Conservation (phyloP, 2,113 vertebrate species). For the Typhlomys cinereus region DNA sequence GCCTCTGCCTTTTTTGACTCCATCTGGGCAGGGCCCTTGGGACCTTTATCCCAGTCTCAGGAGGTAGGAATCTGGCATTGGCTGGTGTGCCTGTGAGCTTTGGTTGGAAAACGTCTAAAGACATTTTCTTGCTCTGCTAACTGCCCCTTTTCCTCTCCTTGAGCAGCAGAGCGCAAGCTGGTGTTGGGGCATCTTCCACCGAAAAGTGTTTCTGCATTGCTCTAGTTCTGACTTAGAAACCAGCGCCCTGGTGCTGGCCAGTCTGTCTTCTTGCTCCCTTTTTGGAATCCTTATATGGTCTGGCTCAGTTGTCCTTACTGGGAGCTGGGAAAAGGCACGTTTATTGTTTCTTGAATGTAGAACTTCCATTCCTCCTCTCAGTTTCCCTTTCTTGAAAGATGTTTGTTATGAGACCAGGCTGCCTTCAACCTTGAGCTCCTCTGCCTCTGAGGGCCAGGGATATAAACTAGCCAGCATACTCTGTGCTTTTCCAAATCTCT, state of each 20-base stretch:
- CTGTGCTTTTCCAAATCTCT: not conserved
- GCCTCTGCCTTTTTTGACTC: not conserved
- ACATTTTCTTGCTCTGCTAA: not conserved
- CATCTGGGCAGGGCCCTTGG: not conserved
- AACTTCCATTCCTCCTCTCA: not conserved
- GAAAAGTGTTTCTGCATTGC: not conserved
- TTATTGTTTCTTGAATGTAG: not conserved
- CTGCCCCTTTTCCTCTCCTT: not conserved
- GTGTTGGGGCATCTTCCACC: not conserved
- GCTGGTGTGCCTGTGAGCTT: not conserved
- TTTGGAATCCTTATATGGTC: not conserved
- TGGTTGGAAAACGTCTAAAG: not conserved
- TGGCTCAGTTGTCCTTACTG: not conserved
- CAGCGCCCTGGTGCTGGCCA: no score
- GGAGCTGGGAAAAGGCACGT: not conserved
- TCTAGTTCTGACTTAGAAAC: not conserved
- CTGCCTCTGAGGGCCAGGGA: no score
- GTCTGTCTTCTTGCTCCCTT: not conserved
- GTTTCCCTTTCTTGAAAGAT: not conserved
- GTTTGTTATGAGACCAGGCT: not conserved
- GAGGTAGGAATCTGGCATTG: not conserved
- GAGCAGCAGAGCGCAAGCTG: not conserved
- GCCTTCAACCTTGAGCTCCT: not conserved
- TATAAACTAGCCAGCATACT: not conserved
- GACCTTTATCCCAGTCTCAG: not conserved